Percentiles rank a stretch among this genome's conserved stretches.
phyloP scores from a whole-genome alignment of 2,113 vertebrate species.

The Halichoeres trimaculatus region DNA sequence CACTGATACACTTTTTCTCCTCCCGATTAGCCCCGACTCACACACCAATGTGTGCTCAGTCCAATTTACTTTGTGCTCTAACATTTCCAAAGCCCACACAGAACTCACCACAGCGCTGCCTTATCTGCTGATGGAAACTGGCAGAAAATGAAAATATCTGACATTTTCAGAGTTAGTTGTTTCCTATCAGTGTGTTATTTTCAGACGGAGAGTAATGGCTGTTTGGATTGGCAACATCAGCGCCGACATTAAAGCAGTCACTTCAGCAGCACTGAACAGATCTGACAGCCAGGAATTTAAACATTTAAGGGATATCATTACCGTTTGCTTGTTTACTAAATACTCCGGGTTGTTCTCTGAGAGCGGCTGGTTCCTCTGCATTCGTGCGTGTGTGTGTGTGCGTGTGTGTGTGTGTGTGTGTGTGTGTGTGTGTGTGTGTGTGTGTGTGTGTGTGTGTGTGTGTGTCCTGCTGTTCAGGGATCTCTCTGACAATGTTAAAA shows the following conservation, averaged over 20 bases:
- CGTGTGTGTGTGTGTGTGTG: constrained; percentile 13
- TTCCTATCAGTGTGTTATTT: constrained; percentile 18
- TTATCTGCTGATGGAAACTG: constrained; percentile 49
- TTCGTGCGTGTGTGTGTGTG: constrained; percentile 8
- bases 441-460: constrained; percentile 16
- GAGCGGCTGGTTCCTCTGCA: constrained; percentile 31
- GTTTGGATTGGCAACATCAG: constrained; percentile 19
- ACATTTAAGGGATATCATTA: constrained; percentile 30
- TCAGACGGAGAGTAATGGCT: constrained; percentile 18
- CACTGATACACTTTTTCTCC: constrained; percentile 17
- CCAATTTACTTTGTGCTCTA: constrained; percentile 33
- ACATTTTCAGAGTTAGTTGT: constrained; percentile 48
- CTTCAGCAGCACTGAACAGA: not conserved
- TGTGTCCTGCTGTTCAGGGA: constrained; percentile 49
- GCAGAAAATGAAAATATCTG: constrained; percentile 6
- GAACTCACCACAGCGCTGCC: not conserved
- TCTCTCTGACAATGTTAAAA: constrained; percentile 56
- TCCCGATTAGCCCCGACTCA: constrained; percentile 36
- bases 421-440: constrained; percentile 11
- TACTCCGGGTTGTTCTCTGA: constrained; percentile 30
- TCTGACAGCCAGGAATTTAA: not conserved
- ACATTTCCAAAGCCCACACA: constrained; percentile 13
- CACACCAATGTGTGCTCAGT: constrained; percentile 25
- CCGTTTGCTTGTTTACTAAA: constrained; percentile 30
- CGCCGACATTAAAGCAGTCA: constrained; percentile 6